Conservation (phyloP, 1,140 invertebrate species). For the Geopemphigus sp. region DNA sequence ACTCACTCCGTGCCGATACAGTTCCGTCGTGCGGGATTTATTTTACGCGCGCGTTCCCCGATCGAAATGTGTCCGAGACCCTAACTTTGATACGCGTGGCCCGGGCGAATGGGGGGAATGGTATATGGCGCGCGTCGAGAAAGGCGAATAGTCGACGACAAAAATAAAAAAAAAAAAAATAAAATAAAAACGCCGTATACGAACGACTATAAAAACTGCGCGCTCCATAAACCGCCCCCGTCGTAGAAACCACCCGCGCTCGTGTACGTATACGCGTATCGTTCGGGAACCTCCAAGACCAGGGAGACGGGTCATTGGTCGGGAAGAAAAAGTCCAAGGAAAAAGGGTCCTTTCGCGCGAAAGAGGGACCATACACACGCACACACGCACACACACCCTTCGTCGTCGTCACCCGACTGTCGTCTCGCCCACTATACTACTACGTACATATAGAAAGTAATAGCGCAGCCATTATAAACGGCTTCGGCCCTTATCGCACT, state of each 20-base stretch:
- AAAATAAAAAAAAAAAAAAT: conserved; percentile 18
- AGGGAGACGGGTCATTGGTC: conserved; percentile 47
- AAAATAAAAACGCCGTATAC: not conserved
- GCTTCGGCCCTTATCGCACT: conserved; percentile 46
- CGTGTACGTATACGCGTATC: not conserved
- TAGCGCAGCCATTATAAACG: conserved; percentile 45
- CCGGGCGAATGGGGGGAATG: no score
- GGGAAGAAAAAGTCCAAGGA: conserved; percentile 47
- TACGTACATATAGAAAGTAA: no score
- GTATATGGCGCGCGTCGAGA: no score
- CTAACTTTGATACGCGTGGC: no score
- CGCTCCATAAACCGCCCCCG: conserved; percentile 45
- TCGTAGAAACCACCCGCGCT: conserved; percentile 14
- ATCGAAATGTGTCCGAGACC: conserved; percentile 43
- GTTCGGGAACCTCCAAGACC: conserved; percentile 26
- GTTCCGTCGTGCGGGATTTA: conserved; percentile 37
- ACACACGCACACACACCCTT: not conserved
- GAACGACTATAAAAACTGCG: conserved; percentile 42
- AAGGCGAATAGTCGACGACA: no score
- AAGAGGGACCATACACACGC: conserved; percentile 30
- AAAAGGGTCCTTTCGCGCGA: conserved; percentile 32
- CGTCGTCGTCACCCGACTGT: no score
- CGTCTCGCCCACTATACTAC: no score
- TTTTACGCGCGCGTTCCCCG: conserved; percentile 19
- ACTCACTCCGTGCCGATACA: conserved; percentile 20